Conservation (phyloP, 2,888 invertebrate species). For the Camptogramma bilineatum region DNA sequence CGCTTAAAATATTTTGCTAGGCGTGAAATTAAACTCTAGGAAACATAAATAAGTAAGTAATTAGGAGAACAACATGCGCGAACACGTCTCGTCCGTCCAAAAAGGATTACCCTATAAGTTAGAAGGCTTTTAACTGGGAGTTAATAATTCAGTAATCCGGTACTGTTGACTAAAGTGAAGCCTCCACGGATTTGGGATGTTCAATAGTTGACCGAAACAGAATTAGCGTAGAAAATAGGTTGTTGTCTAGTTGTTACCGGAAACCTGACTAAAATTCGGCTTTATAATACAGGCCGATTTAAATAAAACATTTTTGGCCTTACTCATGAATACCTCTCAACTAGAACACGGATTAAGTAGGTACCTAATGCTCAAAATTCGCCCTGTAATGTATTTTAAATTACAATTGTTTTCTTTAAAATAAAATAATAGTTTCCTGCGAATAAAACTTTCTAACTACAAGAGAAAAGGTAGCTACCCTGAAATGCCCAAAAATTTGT, state of each 20-base stretch:
- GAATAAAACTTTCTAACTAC: no score
- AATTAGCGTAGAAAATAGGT: background rate
- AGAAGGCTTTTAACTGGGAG: slow-evolving; percentile 35
- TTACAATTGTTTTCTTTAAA: no score
- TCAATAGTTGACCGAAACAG: slow-evolving; percentile 7
- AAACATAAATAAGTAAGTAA: slow-evolving; percentile 3
- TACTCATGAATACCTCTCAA: no score
- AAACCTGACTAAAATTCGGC: background rate
- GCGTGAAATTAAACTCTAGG: background rate
- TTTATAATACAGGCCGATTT: no score
- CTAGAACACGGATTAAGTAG: no score
- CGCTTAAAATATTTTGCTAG: no score
- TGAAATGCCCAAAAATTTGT: no score
- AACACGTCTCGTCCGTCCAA: slow-evolving; percentile 33
- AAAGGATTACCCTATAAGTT: slow-evolving; percentile 40
- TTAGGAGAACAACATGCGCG: slow-evolving; percentile 26
- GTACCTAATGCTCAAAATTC: no score
- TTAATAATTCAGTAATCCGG: slow-evolving; percentile 42
- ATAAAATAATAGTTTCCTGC: no score
- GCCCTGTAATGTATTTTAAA: no score
- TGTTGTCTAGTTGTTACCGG: background rate
- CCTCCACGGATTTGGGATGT: background rate
- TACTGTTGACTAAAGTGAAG: slow-evolving; percentile 35
- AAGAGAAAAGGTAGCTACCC: no score
- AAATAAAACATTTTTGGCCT: no score